These are phyloP conservation scores for Tribolium madens DNA, from an alignment of 1,140 invertebrate genomes.

Conservation along the genomic window DNA sequence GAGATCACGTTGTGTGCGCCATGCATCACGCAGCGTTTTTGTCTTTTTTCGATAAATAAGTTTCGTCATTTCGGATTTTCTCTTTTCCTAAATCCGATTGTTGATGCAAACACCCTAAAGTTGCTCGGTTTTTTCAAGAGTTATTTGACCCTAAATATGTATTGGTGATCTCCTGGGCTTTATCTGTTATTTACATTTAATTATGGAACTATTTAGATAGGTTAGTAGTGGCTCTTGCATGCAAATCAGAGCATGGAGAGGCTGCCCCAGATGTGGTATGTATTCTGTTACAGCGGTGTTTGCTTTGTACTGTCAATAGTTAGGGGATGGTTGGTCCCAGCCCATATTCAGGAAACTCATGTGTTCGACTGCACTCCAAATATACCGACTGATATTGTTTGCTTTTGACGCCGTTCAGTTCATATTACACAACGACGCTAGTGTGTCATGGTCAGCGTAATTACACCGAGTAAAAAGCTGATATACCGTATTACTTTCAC, in stretches of 20 bases:
- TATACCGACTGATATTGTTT: conserved; percentile 42
- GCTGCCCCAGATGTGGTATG: conserved; percentile 40
- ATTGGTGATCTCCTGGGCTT: background rate
- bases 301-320: conserved; percentile 43
- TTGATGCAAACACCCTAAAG: no score
- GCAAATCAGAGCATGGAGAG: conserved; percentile 39
- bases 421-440: conserved; percentile 40
- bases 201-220: conserved; percentile 46
- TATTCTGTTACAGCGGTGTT: conserved; percentile 45
- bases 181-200: conserved; percentile 44
- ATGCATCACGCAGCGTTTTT: background rate
- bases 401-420: conserved; percentile 42
- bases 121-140: background rate
- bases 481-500: conserved; percentile 37
- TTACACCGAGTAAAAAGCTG: conserved; percentile 30
- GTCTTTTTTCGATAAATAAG: background rate
- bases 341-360: background rate
- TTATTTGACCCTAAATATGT: conserved; percentile 16
- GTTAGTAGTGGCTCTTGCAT: conserved; percentile 45
- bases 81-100: no score
- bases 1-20: conserved; percentile 21
- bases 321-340: conserved; percentile 4
- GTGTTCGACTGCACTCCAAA: conserved; percentile 31
- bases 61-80: background rate
- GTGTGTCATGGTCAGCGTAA: conserved; percentile 36